Conservation (phyloP, 2,797 vertebrate species). For the Chaunax sp. region DNA sequence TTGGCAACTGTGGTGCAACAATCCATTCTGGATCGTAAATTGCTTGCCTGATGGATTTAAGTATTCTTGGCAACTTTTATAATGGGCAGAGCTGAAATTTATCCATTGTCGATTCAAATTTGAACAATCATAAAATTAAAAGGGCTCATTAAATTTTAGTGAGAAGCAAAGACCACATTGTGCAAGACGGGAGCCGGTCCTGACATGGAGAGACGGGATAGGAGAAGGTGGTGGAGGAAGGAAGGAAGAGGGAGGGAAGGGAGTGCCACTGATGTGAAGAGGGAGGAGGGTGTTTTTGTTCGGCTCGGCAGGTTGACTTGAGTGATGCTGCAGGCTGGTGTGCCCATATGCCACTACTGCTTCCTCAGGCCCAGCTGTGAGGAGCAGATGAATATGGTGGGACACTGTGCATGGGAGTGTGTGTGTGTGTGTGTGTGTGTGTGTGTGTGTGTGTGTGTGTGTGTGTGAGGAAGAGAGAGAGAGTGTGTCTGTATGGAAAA, state of each 20-base stretch:
- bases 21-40: slow-evolving; percentile 6
- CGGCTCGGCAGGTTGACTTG: slow-evolving; percentile 66
- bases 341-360: slow-evolving; percentile 71
- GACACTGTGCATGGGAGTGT: not conserved
- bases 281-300: slow-evolving; percentile 53
- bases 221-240: not conserved
- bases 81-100: slow-evolving; percentile 6
- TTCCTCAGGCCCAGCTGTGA: slow-evolving; percentile 75
- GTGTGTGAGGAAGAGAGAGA: not conserved
- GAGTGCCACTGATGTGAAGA: slow-evolving; percentile 43
- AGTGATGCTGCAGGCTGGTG: slow-evolving; percentile 68
- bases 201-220: slow-evolving; percentile 1
- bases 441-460: not conserved
- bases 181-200: not conserved
- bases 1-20: too few species aligned
- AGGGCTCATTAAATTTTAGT: not conserved
- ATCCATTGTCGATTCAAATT: slow-evolving; percentile 25
- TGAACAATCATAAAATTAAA: slow-evolving; percentile 11
- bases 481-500: not conserved
- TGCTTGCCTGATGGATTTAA: slow-evolving; percentile 25
- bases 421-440: not conserved
- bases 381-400: slow-evolving; percentile 51
- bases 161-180: not conserved
- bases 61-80: slow-evolving; percentile 10
- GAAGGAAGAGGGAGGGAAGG: slow-evolving; percentile 4